phyloP scores from a whole-genome alignment of 2,797 vertebrate species.

The Geotrypetes seraphini region DNA sequence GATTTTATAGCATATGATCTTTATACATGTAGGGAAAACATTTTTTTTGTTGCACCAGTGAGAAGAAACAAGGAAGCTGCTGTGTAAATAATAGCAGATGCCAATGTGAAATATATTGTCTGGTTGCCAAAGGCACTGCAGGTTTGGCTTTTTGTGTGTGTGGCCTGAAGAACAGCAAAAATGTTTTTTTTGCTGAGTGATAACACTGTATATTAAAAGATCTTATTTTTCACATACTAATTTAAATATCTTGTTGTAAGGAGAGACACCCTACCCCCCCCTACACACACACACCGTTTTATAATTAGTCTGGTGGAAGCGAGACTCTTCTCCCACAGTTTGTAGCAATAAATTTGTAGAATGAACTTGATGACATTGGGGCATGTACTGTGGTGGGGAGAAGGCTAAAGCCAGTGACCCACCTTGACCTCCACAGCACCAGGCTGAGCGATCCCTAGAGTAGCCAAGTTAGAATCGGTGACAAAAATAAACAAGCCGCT shows the following conservation, averaged over 20 bases:
- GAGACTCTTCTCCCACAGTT: too few species aligned
- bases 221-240: background rate
- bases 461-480: too few species aligned
- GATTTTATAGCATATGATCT: too few species aligned
- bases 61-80: conserved; percentile 8
- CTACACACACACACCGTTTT: background rate
- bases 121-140: background rate
- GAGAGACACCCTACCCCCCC: too few species aligned
- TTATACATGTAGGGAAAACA: conserved; percentile 10
- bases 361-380: background rate
- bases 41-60: conserved; percentile 14
- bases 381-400: too few species aligned
- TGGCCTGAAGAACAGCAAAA: background rate
- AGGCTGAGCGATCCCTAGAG: too few species aligned
- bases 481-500: too few species aligned
- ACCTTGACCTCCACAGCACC: too few species aligned
- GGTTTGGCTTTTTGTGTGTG: conserved; percentile 1
- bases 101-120: conserved; percentile 6
- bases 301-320: background rate
- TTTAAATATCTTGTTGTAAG: background rate
- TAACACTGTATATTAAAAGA: background rate
- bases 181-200: background rate
- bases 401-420: too few species aligned
- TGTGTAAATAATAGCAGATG: conserved; percentile 14
- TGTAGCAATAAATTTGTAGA: background rate